Evolutionary conservation across 2,888 invertebrate genomes (phyloP), one percentile per base, ranked within the genome.

Genomic region (Hirtodrosophila cameraria): DNA sequence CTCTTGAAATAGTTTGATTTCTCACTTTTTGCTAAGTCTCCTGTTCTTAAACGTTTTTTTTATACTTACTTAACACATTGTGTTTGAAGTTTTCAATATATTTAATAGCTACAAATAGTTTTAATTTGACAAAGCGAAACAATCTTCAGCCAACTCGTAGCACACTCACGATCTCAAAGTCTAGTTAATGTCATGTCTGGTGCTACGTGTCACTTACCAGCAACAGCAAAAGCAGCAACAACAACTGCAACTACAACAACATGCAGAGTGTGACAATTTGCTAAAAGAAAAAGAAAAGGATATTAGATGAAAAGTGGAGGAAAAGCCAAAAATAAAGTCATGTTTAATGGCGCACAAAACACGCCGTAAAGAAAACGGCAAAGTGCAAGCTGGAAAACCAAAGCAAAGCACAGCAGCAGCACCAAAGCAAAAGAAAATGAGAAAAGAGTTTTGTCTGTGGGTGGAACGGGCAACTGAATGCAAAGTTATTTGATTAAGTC

Each of bases 401-500:
- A 54, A 57, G 54, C 18, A 46, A 50, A 41, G 28, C 31, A 49
- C 12, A 33, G 12, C n/a, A n/a, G n/a, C n/a, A n/a, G n/a, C n/a
- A n/a, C n/a, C n/a, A 23, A 23, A 18, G 12, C 15, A 11, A 36
- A 42, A 28, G 20, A 43, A 3, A 27, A 8, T 16, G 1, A 11
- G 16, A 12, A 28, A 18, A 33, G 42, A 31, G 41, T 41, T 39
- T 39, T 23, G 3, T 11, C 13, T 18, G 30, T 7, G 1, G 7
- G 6, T 11, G 6, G 12, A 25, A 30, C 9, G n/a, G 18, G 3
- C 39, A 16, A 35, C 48, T 41, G 72, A 75, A 75, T 75, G 75
- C 83, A 83, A 82, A 85, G 80, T 86, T 82, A 86, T 82, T 86
- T 82, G 81, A 82, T 82, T 86, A 82, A 82, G 81, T 80, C 84